Evolutionary conservation across 2,797 vertebrate genomes (phyloP), one percentile per base, ranked within the genome.

Genomic region (Crax fasciolata): DNA sequence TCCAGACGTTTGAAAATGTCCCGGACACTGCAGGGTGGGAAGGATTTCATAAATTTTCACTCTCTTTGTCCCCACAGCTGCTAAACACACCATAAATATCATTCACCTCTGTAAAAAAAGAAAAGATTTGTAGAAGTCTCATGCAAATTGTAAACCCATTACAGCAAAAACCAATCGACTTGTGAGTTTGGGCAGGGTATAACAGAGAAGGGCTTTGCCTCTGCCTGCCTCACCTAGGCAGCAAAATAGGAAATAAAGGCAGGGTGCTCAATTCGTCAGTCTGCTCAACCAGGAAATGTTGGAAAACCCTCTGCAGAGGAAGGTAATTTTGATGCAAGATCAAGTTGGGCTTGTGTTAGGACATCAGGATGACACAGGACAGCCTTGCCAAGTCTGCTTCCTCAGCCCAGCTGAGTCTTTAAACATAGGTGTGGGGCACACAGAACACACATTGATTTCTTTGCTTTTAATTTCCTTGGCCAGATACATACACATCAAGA

Each of bases 1-100:
- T 81, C 46, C 39, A 86, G 59, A 17, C 41, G 13, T 46, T 32
- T 70, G 79, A 61, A 93, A 84, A 67, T 68, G 74, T 82, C 67
- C 52, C 3, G 27, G 80, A 57, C 71, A 72, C 28, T 57, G 59
- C 67, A 67, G 54, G 32, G 32, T 46, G 32, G 74, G 85, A 86
- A 90, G 6, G 5, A 21, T n/a, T 17, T 71, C 6, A n/a, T 62
- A 49, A 84, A 73, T 91, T 51, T 75, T 84, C 28, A 48, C 51
- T 89, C 66, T 19, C 7, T 48, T 86, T 73, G 1, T 6, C 28
- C 38, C 28, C 21, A 28, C 32, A 48, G 58, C 30, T 90, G 54
- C 71, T 75, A 93, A 95, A 65, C 4, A 68, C 8, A 41, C 5
- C 17, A 52, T 66, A 93, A 95, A 94, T 88, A 81, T 28, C n/a